A percentile compares a stretch with the other conserved stretches of the same genome.
Evolutionary conservation across 2,113 vertebrate species (phyloP).

Genomic region (Aldabrachelys gigantea): DNA sequence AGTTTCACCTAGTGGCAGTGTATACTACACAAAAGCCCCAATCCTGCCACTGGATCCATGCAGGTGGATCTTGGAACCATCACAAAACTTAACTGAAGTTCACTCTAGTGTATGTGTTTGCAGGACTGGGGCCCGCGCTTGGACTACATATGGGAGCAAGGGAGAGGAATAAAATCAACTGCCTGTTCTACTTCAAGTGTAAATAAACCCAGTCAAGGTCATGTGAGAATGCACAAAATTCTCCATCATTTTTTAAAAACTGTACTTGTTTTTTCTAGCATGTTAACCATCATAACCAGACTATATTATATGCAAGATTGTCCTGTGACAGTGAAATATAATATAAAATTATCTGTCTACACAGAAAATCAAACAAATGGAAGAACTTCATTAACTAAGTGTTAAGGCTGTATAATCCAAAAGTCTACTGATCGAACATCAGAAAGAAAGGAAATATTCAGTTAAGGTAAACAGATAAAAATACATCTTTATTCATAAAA

Average conservation of each 20-base stretch:
- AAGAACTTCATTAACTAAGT: not conserved
- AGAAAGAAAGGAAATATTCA: not conserved
- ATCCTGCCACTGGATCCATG: not conserved
- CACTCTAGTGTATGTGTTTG: not conserved
- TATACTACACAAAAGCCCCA: not conserved
- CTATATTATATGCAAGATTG: not conserved
- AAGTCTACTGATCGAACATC: not conserved
- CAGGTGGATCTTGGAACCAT: not conserved
- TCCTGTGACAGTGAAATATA: not conserved
- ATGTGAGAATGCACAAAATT: not conserved
- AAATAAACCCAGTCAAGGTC: not conserved
- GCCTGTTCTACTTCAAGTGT: not conserved
- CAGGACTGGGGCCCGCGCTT: not conserved
- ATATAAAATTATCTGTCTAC: not conserved
- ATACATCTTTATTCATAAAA: not conserved
- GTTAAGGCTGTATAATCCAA: not conserved
- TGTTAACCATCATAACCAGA: not conserved
- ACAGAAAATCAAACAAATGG: not conserved
- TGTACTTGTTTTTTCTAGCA: not conserved
- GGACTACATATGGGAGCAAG: not conserved
- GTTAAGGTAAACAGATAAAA: not conserved
- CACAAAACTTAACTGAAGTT: not conserved
- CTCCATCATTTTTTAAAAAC: not conserved
- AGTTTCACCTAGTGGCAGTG: not conserved
- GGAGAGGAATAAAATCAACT: not conserved